Conservation (phyloP, 2,888 invertebrate species). For the Andrena flavipes region DNA sequence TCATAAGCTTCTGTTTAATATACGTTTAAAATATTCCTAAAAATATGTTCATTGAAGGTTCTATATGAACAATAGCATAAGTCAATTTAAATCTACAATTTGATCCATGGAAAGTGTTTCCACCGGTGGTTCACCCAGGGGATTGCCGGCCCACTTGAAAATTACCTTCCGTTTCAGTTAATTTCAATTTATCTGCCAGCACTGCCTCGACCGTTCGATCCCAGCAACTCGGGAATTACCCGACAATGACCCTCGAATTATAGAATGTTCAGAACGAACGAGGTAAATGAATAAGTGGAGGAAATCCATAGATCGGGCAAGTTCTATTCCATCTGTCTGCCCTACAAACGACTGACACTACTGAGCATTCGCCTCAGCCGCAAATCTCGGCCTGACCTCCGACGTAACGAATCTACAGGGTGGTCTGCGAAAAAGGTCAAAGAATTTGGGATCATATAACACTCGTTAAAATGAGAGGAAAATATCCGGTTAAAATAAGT, state of each 20-base stretch:
- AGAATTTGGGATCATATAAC: too few relatives aligned
- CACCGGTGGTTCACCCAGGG: background rate
- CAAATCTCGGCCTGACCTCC: constrained; percentile 42
- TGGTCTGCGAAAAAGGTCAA: too few relatives aligned
- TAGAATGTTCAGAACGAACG: constrained; percentile 14
- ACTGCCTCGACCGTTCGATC: background rate
- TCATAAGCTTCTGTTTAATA: too few relatives aligned
- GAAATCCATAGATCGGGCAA: background rate
- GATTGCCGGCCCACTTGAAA: background rate
- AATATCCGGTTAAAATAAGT: too few relatives aligned
- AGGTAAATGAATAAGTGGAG: constrained; percentile 29
- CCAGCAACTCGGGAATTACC: background rate
- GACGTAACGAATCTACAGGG: constrained; percentile 38
- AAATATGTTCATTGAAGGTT: too few relatives aligned
- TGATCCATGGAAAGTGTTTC: background rate
- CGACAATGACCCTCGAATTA: constrained; percentile 23
- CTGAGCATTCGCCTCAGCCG: constrained; percentile 40
- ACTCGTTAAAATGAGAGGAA: too few relatives aligned
- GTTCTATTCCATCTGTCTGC: constrained; percentile 26
- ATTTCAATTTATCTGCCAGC: constrained; percentile 12
- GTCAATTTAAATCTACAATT: background rate
- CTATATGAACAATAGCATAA: background rate
- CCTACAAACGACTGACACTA: constrained; percentile 43
- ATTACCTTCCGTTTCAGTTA: background rate
- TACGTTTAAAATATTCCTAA: too few relatives aligned